These are phyloP conservation scores for Oligia fasciuncula DNA, from an alignment of 2,888 invertebrate species.

Conservation along the genomic window DNA sequence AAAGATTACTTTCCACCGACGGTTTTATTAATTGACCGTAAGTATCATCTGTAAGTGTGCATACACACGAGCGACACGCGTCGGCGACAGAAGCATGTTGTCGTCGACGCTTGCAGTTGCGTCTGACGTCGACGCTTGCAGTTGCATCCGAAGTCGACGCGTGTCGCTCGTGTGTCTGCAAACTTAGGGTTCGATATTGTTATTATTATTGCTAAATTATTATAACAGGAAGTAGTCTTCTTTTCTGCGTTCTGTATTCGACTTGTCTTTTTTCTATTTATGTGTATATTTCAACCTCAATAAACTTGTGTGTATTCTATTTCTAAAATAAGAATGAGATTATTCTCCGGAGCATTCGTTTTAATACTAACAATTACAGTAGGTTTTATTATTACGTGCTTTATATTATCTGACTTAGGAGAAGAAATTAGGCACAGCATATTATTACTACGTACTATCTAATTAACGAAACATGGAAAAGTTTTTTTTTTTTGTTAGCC, in stretches of 20 bases:
- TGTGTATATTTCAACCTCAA: background rate
- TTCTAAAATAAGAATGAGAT: slow-evolving; percentile 8
- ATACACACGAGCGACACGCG: too few species aligned
- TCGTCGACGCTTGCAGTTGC: background rate
- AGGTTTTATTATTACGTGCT: too few species aligned
- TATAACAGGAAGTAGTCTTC: background rate
- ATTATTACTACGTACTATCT: too few species aligned
- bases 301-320: background rate
- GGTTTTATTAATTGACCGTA: slow-evolving; percentile 5
- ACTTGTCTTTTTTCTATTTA: background rate
- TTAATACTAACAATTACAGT: slow-evolving; percentile 25
- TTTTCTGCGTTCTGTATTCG: background rate
- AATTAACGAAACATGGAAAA: too few species aligned
- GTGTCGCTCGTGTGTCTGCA: too few species aligned
- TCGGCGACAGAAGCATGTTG: too few species aligned
- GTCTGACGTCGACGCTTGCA: background rate
- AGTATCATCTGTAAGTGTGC: background rate
- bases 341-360: slow-evolving; percentile 17
- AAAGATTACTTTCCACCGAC: background rate
- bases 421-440: too few species aligned
- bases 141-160: background rate
- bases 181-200: too few species aligned
- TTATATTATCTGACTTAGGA: too few species aligned
- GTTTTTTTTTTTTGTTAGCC: too few species aligned
- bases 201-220: background rate